phyloP scores from a whole-genome alignment of 2,113 vertebrate species.

The Sinocyclocheilus grahami region DNA sequence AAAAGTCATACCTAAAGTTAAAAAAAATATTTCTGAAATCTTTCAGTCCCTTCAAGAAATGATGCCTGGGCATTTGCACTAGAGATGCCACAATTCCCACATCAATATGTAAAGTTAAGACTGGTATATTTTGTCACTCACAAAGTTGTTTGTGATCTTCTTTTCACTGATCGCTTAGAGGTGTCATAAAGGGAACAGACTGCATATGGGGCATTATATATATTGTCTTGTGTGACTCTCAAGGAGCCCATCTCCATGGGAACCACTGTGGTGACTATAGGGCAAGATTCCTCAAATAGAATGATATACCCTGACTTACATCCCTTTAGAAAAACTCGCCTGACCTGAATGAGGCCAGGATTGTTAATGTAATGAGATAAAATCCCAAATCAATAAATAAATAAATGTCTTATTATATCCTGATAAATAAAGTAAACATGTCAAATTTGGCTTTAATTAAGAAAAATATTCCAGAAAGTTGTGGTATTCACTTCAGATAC shows the following conservation, averaged over 20 bases:
- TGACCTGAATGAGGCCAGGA: neutral
- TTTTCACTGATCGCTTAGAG: neutral
- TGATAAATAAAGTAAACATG: neutral
- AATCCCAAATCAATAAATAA: neutral
- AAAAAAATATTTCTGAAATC: neutral
- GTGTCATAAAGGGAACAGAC: slow-evolving; percentile 13
- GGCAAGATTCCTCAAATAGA: neutral
- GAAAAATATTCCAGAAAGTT: neutral
- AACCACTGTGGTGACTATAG: neutral
- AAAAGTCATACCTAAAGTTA: neutral
- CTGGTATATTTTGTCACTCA: neutral
- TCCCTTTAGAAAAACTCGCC: neutral
- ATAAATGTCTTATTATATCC: neutral
- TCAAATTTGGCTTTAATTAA: neutral
- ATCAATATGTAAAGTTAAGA: neutral
- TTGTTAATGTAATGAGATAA: neutral
- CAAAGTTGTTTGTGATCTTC: neutral
- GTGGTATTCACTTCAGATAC: neutral
- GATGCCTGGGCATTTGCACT: neutral
- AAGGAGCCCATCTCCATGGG: slow-evolving; percentile 9
- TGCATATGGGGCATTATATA: neutral
- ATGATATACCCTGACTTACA: neutral
- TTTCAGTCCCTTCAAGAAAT: neutral
- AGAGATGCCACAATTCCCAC: neutral
- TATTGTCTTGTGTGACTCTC: slow-evolving; percentile 4